These are phyloP conservation scores for Hemiprocne comata DNA, from an alignment of 2,113 vertebrate genomes.

Conservation along the genomic window DNA sequence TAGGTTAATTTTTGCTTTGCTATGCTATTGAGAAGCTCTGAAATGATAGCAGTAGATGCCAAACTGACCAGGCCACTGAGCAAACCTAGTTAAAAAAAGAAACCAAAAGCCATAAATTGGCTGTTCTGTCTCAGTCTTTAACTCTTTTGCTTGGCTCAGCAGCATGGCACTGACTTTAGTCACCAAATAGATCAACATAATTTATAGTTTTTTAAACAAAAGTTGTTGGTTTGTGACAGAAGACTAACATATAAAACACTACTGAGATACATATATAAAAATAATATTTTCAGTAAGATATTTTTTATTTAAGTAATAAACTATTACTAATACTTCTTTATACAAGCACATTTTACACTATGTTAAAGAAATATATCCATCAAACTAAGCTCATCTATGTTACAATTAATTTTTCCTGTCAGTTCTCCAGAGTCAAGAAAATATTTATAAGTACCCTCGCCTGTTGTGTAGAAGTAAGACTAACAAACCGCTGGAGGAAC, in stretches of 20 bases:
- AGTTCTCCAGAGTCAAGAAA: not conserved
- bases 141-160: not conserved
- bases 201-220: not conserved
- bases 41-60: not conserved
- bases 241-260: not conserved
- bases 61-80: not conserved
- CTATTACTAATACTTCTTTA: not conserved
- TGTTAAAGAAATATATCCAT: not conserved
- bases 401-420: not conserved
- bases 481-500: not conserved
- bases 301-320: not conserved
- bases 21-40: not conserved
- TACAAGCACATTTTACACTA: accelerated
- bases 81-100: conserved; percentile 34
- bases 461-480: not conserved
- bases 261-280: not conserved
- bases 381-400: not conserved
- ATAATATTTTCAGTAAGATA: not conserved
- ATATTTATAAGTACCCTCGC: not conserved
- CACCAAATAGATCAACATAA: not conserved
- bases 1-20: conserved; percentile 15
- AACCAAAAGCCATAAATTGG: not conserved
- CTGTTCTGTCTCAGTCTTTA: not conserved
- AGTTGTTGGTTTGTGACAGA: not conserved
- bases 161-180: not conserved